Evolutionary conservation across 2,113 vertebrate genomes (phyloP), one percentile per base, ranked within the genome.

Genomic region (Upupa epops): DNA sequence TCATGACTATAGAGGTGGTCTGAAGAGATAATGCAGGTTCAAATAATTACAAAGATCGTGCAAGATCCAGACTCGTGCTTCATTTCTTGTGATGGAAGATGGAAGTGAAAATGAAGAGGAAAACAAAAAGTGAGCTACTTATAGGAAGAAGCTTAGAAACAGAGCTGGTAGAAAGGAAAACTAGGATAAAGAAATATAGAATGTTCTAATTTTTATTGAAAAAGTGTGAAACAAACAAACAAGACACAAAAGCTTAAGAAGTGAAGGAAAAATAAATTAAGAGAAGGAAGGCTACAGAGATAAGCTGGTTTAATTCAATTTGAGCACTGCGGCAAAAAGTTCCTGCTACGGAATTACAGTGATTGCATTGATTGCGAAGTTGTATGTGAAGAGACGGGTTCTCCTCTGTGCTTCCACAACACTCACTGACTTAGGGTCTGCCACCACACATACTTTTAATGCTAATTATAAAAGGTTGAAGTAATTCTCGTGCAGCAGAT

Each of bases 291-390:
- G 85, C 32, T 71, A 76, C 20, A 0, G 1, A 75, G 45, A 49
- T 55, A 76, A 93, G 42, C n/a, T 70, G 72, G 37, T 19, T 88
- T 56, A 73, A 73, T 88, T 91, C 45, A 83, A 21, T 88, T 58
- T 86, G n/a, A 78, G 77, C 58, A 40, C 40, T 78, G 58, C 73
- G 71, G 60, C 4, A 7, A 91, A 89, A 89, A 66, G 60, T 86
- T 88, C 34, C 80, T 92, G 69, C 86, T 86, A 49, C 65, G 79
- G 88, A 95, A 93, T 94, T 74, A 77, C 69, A 71, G 45, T 74
- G 79, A 56, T 86, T 77, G 79, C 86, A 92, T 28, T 68, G 75
- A 94, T 37, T 56, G 52, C 45, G 45, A 61, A 49, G 55, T 11
- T 54, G 54, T 61, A 56, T 3, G 0, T 69, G 87, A 61, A 66